A percentile compares a stretch with the other conserved stretches of the same genome.
Evolutionary conservation across 1,140 invertebrate genomes (phyloP).

Genomic region (Portunus trituberculatus): DNA sequence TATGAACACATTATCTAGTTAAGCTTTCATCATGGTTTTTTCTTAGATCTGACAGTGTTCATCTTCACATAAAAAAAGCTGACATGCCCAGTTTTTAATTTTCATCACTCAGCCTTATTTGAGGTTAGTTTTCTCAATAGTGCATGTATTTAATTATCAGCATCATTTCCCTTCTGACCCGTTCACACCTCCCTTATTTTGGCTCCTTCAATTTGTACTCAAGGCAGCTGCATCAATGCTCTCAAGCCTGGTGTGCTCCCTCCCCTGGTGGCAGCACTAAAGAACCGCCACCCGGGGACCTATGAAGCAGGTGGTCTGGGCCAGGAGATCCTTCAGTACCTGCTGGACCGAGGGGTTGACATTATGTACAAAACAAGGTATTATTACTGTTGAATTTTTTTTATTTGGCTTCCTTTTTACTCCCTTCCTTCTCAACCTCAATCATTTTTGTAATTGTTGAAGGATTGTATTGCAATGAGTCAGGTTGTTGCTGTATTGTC

Average conservation of each 20-base stretch:
- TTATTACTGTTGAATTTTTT: background rate
- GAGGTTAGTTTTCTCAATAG: too few relatives aligned
- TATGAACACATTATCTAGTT: too few relatives aligned
- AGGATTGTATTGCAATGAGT: too few relatives aligned
- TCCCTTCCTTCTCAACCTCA: background rate
- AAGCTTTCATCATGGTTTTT: too few relatives aligned
- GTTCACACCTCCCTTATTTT: background rate
- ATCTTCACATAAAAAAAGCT: too few relatives aligned
- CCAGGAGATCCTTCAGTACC: constrained; percentile 39
- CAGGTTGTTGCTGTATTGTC: too few relatives aligned
- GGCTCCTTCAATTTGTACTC: background rate
- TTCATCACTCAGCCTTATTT: too few relatives aligned
- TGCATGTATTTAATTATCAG: too few relatives aligned
- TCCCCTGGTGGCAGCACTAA: constrained; percentile 57
- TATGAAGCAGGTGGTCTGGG: constrained; percentile 34
- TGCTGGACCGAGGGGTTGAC: constrained; percentile 38
- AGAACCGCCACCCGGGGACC: constrained; percentile 38
- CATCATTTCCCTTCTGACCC: background rate
- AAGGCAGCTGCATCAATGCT: constrained; percentile 58
- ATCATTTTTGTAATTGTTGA: too few relatives aligned
- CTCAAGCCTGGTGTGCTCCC: constrained; percentile 30
- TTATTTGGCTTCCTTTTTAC: background rate
- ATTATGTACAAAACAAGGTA: constrained; percentile 65
- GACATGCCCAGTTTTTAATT: too few relatives aligned
- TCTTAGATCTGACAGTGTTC: too few relatives aligned